These are phyloP conservation scores for Pterobdella sp. DNA, from an alignment of 2,888 invertebrate genomes.

Conservation along the genomic window DNA sequence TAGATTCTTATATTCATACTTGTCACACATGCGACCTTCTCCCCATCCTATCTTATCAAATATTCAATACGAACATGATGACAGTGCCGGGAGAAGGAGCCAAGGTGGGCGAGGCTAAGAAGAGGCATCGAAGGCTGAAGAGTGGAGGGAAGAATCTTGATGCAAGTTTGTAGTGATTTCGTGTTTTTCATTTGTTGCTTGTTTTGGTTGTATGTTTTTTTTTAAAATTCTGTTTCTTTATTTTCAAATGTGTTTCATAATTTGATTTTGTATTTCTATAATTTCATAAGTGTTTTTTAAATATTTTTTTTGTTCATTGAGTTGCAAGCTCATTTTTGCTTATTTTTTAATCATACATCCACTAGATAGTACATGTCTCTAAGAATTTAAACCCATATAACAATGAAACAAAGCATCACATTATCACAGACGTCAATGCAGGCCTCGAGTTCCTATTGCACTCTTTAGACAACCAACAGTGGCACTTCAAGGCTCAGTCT, in stretches of 20 bases:
- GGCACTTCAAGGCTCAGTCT: constrained; percentile 87
- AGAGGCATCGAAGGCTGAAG: constrained; percentile 25
- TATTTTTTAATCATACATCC: not conserved
- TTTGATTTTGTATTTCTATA: no score
- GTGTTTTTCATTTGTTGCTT: not conserved
- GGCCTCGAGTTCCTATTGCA: constrained; percentile 78
- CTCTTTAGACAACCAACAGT: constrained; percentile 85
- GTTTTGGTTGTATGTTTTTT: not conserved
- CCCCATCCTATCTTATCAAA: no score
- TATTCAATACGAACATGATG: not conserved
- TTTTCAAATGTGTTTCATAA: no score
- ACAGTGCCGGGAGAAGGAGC: constrained; percentile 16
- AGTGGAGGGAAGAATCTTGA: constrained; percentile 21
- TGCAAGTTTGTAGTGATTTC: not conserved
- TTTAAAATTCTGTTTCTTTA: not conserved
- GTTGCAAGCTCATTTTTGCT: not conserved
- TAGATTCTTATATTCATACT: no score
- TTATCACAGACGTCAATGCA: not conserved
- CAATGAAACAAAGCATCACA: not conserved
- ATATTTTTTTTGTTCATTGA: not conserved
- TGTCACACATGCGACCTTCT: no score
- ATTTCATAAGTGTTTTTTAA: no score
- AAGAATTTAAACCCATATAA: not conserved
- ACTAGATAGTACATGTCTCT: not conserved
- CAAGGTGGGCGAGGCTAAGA: constrained; percentile 23